These are phyloP conservation scores for Plecotus auritus DNA, from an alignment of 2,113 vertebrate species.

Conservation along the genomic window DNA sequence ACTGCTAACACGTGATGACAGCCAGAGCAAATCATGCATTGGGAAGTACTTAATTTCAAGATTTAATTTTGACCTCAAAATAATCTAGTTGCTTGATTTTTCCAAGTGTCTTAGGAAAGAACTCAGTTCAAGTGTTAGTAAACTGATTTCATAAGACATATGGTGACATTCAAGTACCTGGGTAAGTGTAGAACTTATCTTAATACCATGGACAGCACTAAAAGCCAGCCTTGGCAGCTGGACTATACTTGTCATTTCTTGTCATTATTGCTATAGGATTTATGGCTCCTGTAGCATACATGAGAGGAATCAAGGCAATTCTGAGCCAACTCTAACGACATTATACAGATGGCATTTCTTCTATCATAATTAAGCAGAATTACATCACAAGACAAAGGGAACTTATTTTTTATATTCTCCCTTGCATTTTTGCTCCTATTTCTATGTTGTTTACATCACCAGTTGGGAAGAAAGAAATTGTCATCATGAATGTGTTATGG, in stretches of 20 bases:
- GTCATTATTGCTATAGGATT: background rate
- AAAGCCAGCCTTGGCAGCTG: background rate
- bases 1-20: background rate
- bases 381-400: background rate
- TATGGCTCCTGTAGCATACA: background rate
- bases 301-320: background rate
- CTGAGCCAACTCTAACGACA: background rate
- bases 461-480: background rate
- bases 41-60: background rate
- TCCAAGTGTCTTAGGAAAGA: background rate
- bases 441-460: background rate
- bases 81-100: background rate
- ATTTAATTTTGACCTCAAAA: constrained; percentile 26
- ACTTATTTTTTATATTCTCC: background rate
- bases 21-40: background rate
- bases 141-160: background rate
- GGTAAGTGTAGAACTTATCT: background rate
- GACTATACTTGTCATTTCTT: background rate
- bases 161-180: background rate
- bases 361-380: background rate
- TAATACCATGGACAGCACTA: background rate
- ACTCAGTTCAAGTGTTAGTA: background rate
- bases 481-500: background rate
- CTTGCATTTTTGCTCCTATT: background rate
- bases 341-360: background rate